These are phyloP conservation scores for Parasteatoda lunata DNA, from an alignment of 2,888 invertebrate genomes.

Conservation along the genomic window DNA sequence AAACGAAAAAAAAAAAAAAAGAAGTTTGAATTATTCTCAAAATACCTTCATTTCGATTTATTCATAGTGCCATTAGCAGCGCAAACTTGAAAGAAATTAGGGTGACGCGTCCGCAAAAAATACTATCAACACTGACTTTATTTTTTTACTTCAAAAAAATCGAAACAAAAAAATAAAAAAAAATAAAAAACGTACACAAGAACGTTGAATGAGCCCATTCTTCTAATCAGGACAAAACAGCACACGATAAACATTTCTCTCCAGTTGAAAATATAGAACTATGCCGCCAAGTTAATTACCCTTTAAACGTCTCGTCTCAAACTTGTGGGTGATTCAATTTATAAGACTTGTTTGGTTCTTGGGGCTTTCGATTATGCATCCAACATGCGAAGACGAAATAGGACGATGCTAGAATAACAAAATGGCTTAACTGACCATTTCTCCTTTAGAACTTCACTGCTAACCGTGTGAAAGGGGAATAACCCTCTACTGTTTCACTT, in stretches of 20 bases:
- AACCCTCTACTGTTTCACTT: neutral
- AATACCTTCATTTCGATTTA: too few species aligned
- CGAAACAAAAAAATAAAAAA: too few species aligned
- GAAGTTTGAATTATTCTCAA: too few species aligned
- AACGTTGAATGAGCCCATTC: neutral
- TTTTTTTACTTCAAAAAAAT: neutral
- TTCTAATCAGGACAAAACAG: neutral
- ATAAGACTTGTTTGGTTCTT: too few species aligned
- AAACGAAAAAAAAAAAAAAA: too few species aligned
- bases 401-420: conserved; percentile 43
- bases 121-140: too few species aligned
- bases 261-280: neutral
- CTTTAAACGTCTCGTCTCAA: too few species aligned
- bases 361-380: too few species aligned
- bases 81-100: too few species aligned
- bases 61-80: too few species aligned
- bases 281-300: neutral
- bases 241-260: neutral
- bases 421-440: conserved; percentile 15
- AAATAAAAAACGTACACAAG: neutral
- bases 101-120: too few species aligned
- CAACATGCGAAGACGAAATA: conserved; percentile 17
- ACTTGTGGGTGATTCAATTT: too few species aligned
- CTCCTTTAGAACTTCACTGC: neutral
- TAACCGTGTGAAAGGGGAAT: neutral